These are phyloP conservation scores for Chrysina gloriosa DNA, from an alignment of 2,888 invertebrate species.

Conservation along the genomic window DNA sequence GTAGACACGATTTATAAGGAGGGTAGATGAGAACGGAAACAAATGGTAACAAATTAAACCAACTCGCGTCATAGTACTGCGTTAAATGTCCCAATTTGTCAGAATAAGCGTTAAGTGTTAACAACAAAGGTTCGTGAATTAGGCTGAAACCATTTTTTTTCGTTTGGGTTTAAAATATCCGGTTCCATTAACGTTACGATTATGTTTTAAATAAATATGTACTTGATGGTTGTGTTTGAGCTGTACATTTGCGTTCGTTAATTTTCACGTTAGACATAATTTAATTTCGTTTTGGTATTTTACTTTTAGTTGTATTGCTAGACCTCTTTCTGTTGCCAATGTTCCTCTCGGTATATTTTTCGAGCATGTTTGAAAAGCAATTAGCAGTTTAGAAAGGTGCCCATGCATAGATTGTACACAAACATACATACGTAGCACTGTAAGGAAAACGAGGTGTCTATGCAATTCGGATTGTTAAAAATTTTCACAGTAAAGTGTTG, in stretches of 20 bases:
- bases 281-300: conserved; percentile 26
- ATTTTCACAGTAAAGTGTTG: background rate
- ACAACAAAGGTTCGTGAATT: conserved; percentile 10
- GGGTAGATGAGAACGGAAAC: conserved; percentile 2
- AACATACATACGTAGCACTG: background rate
- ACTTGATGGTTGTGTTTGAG: conserved; percentile 20
- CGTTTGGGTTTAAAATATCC: conserved; percentile 21
- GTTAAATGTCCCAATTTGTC: conserved; percentile 21
- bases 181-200: conserved; percentile 30
- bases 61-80: background rate
- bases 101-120: conserved; percentile 14
- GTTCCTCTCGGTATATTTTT: conserved; percentile 6
- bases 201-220: conserved; percentile 32
- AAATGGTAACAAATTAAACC: conserved; percentile 6
- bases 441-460: no score
- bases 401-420: background rate
- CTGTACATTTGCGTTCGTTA: conserved; percentile 25
- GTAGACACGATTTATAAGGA: background rate
- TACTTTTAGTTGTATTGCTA: conserved; percentile 6
- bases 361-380: background rate
- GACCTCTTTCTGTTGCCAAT: conserved; percentile 24
- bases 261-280: conserved; percentile 30
- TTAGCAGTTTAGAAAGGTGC: conserved; percentile 2
- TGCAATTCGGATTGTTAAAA: background rate
- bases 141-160: conserved; percentile 17